These are phyloP conservation scores for Cacatua alba DNA, from an alignment of 2,113 vertebrate genomes.

Conservation along the genomic window DNA sequence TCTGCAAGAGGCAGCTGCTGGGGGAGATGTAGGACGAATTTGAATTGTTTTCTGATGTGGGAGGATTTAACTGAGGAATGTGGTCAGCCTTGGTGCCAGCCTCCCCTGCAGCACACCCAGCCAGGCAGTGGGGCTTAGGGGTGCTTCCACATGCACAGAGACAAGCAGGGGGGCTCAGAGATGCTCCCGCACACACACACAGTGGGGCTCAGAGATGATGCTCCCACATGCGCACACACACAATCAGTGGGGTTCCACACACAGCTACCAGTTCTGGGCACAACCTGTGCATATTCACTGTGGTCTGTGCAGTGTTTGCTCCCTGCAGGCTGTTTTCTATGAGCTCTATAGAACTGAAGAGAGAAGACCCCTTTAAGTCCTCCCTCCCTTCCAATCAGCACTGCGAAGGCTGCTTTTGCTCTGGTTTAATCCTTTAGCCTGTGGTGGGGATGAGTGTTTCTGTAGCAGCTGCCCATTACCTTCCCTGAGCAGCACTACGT, in stretches of 20 bases:
- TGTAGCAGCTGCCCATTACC: not conserved
- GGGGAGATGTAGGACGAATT: not conserved
- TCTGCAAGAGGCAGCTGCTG: not conserved
- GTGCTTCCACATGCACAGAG: too few species aligned
- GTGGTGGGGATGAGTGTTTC: too few species aligned
- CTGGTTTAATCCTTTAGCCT: not conserved
- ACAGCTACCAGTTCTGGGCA: not conserved
- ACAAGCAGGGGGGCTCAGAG: too few species aligned
- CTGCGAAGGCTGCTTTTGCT: not conserved
- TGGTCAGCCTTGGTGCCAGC: not conserved
- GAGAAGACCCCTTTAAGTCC: not conserved
- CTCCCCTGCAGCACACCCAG: not conserved
- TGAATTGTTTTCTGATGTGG: accelerated
- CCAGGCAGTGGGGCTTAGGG: not conserved
- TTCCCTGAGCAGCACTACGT: not conserved
- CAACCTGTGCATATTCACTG: accelerated
- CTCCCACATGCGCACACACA: not conserved
- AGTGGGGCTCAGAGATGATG: too few species aligned
- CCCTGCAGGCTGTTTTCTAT: not conserved
- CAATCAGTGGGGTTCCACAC: not conserved
- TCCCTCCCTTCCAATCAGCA: not conserved
- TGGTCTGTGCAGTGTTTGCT: not conserved
- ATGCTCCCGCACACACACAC: too few species aligned
- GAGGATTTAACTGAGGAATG: not conserved
- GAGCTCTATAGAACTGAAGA: not conserved